A percentile compares a stretch with the other conserved stretches of the same genome.
These are phyloP conservation scores for Sycophaga agraensis DNA, from an alignment of 1,140 invertebrate genomes.

Conservation along the genomic window DNA sequence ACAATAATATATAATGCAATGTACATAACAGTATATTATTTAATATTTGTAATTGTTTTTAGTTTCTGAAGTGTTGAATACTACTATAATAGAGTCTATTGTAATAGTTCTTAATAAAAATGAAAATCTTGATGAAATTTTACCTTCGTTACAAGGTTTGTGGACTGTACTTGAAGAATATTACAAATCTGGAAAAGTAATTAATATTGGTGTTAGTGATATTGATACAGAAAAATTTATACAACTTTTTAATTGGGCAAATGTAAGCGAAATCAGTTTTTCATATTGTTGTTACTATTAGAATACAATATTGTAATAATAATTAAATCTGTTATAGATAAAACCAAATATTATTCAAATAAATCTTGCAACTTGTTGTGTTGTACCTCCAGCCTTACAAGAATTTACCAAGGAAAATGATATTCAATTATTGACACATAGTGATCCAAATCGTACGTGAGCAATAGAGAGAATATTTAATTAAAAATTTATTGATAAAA, in stretches of 20 bases:
- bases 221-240: constrained; percentile 80
- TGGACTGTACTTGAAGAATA: constrained; percentile 76
- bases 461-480: neutral
- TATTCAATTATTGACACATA: constrained; percentile 93
- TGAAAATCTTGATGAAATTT: constrained; percentile 53
- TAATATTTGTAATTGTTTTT: constrained; percentile 3
- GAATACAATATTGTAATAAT: no score
- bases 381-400: constrained; percentile 87
- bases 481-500: no score
- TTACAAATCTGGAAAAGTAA: constrained; percentile 66
- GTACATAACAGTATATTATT: no score
- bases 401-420: constrained; percentile 87
- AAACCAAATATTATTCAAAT: constrained; percentile 94
- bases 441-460: constrained; percentile 81
- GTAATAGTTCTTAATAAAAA: constrained; percentile 69
- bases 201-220: constrained; percentile 84
- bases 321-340: constrained; percentile 56
- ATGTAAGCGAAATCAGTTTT: constrained; percentile 52
- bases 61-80: constrained; percentile 66
- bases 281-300: no score
- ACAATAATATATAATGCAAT: no score
- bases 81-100: constrained; percentile 71
- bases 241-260: constrained; percentile 75
- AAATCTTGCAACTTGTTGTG: constrained; percentile 92
- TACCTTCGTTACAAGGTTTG: constrained; percentile 68